Evolutionary conservation across 2,113 vertebrate species (phyloP).

Genomic region (Chamaea fasciata): DNA sequence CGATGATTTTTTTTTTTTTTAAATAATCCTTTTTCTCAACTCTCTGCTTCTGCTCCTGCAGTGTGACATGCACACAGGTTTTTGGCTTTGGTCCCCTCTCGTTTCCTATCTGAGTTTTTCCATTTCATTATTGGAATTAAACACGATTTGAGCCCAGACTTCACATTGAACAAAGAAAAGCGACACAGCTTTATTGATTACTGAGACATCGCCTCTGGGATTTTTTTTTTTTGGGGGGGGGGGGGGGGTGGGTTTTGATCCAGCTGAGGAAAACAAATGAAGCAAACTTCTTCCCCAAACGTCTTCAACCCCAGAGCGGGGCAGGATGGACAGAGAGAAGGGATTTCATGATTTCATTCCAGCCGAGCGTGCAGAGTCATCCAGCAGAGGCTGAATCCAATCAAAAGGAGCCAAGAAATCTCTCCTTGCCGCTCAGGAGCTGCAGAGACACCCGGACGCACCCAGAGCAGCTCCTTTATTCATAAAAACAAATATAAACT

Average conservation of each 20-base stretch:
- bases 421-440: neutral
- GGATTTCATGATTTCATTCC: rapidly evolving
- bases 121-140: neutral
- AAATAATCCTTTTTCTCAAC: neutral
- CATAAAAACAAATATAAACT: neutral
- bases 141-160: neutral
- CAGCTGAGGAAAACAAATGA: neutral
- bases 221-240: too few species aligned
- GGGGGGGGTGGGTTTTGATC: neutral
- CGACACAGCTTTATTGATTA: neutral
- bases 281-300: too few species aligned
- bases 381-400: neutral
- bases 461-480: neutral
- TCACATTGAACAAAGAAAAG: neutral
- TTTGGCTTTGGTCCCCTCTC: neutral
- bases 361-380: neutral
- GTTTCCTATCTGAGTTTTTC: neutral
- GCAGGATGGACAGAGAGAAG: neutral
- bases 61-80: neutral
- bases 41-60: neutral
- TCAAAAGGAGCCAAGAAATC: neutral
- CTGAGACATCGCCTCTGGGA: neutral
- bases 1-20: neutral
- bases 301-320: rapidly evolving
- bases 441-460: neutral